Base-by-base conservation (phyloP, 2,888 invertebrate species). In the Diarsia brunnea region DNA sequence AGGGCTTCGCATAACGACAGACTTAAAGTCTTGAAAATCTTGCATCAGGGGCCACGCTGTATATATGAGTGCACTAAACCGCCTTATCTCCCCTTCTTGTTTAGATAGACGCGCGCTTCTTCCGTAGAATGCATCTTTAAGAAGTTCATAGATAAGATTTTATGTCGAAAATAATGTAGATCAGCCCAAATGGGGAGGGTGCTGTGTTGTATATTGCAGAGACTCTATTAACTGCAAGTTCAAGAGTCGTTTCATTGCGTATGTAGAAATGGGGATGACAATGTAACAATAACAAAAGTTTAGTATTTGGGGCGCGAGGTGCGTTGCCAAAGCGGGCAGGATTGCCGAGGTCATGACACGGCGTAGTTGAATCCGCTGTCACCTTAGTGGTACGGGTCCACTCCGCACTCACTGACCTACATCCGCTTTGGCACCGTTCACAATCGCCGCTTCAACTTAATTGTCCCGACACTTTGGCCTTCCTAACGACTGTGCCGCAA, bases 371-470 rank as follows among this genome's bases (percentile, higher is more conserved):
- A 90, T 91, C 92, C 88, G 90, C 89, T 91, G 91, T 91, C 94
- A 94, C 94, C 95, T 94, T 93, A 90, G 89, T 89, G 90, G 92
- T 91, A 91, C 93, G 92, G 92, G 95, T 94, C 95, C 95, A 95
- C 95, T 95, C 92, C 88, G 93, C 92, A 89, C 92, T 90, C 91
- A 92, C 94, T 96, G 96, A 96, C 96, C 96, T 96, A 96, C 92
- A 95, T 96, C 95, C 95, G 95, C 95, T 95, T 96, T 96, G 96
- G 96, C 96, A 96, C 93, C 93, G 96, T 91, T 95, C 95, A 95
- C 96, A 95, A 96, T 96, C 96, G 91, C 94, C 95, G 96, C 96
- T 96, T 95, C 95, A 95, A 95, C 96, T 96, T 96, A 96, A 96
- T 96, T 96, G 96, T 96, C 93, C 94, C 95, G 95, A 95, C 96